Base-by-base conservation (phyloP, 2,888 invertebrate species). In the Drosophila rubida region DNA sequence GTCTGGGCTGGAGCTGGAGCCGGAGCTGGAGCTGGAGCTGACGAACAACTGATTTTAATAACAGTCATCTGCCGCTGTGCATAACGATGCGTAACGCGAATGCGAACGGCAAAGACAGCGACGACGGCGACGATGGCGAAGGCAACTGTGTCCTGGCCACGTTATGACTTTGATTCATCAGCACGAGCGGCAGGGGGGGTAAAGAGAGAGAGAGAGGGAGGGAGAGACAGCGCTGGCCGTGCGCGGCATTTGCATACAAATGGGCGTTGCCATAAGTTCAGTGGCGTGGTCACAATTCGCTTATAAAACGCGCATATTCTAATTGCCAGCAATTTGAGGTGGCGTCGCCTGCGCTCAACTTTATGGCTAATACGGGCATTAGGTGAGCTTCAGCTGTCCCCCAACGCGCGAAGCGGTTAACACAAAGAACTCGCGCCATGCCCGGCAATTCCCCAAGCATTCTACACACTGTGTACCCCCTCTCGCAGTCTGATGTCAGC, bases 21-120 rank as follows among this genome's bases (percentile, higher is more conserved):
- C 32, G 54, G 19, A 54, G 64, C 54, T 67, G 37, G 4, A 11
- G 41, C 22, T 37, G 35, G 30, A 25, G 54, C 62, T 68, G 83
- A 78, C 72, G 82, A 78, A 80, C 85, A 90, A 90, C 90, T 80
- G 84, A 87, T 84, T 88, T 87, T 87, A 86, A 88, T 89, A 88
- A 85, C 87, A 82, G 85, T 89, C 89, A 89, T 87, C 84, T 88
- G 87, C 83, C 78, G 80, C 75, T 87, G 82, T 79, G 88, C 87
- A 86, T 90, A 91, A 90, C 90, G 91, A 90, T 73, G 88, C 91
- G 90, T 88, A 85, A 85, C 84, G 76, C 63, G 67, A 78, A 74
- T 46, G 73, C 64, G 57, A 60, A 61, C 45, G 66, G 32, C 50
- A 46, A 35, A 16, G 32, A 1, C 13, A 25, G 27, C 27, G 19